Base-by-base conservation (phyloP, 2,113 vertebrate genomes). In the Nothocercus julius region DNA sequence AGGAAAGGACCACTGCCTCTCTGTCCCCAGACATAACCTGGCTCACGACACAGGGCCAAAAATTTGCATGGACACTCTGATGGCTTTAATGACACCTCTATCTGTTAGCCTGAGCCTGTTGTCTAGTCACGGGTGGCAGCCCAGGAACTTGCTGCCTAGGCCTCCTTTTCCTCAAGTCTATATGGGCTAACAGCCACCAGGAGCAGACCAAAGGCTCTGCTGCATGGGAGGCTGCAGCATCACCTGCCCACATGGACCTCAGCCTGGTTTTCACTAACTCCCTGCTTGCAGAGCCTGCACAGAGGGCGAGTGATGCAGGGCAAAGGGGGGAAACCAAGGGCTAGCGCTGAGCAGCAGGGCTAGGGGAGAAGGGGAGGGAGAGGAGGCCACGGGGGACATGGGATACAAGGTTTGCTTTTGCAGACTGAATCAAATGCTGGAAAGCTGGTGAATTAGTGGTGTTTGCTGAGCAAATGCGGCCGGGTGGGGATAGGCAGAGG, bases 391-490 rank as follows among this genome's bases (percentile, higher is more conserved):
- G 2, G 68, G 70, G 86, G 81, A 90, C 1, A 1, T 9, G 30
- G 82, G 67, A 66, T 47, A n/a, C 4, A 2, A 80, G 73, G 81
- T 96, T 95, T 89, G 92, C 96, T 95, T 75, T 80, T 62, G 89
- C 94, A 91, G 56, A 53, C 58, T 49, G 75, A 75, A 96, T 80
- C 58, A 93, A 83, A 62, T 2, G 78, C 8, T 16, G 77, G 85
- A 61, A 94, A 94, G 86, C 73, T 25, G 68, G 89, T 91, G 97
- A 97, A 97, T 98, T 97, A 97, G 94, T 25, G 8, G 18, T 98
- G 97, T 98, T 98, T 98, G 97, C 97, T 95, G 87, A 98, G 97
- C 97, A 98, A 98, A 98, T 66, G 89, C 42, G 20, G 91, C 87
- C 17, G 27, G 93, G 96, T 90, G 93, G 94, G 92, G 94, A 91